Base-by-base conservation (phyloP, 2,797 vertebrate genomes). In the Ptychadena robeensis region DNA sequence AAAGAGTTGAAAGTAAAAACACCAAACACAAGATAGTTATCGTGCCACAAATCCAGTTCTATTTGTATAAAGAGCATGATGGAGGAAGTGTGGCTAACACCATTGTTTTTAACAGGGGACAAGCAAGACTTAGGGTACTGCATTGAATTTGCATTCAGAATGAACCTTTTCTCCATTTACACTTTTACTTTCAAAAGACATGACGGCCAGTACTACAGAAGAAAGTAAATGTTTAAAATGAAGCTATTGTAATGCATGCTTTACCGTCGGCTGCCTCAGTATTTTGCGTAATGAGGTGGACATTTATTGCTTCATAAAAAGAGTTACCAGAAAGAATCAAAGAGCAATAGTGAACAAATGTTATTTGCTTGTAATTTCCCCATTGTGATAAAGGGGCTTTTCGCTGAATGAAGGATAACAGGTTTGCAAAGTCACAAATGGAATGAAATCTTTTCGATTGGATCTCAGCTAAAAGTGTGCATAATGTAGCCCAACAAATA, bases 391-490 rank as follows among this genome's bases (percentile, higher is more conserved):
- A 81, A 57, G 70, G 81, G 77, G 1, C 30, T 88, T 83, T 85
- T 82, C 61, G 73, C 86, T 85, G 53, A 32, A 6, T 79, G 35
- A 85, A 38, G 82, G 86, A 28, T 38, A 82, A 64, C 64, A 66
- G 15, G 30, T 28, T n/a, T 73, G 18, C 18, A 40, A 77, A 82
- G 48, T 32, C 14, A 77, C 78, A 32, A 77, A 30, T 81, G 38
- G 3, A 65, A 79, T 61, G 71, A 78, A 35, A 53, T 83, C 27
- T 86, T 86, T 86, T 63, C 75, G 65, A 74, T 34, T 86, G 57
- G n/a, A 80, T 85, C 87, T 87, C 82, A 68, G 57, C 87, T 82
- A 79, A 71, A 87, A 83, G 61, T 73, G 72, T 35, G 76, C 82
- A 80, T 83, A 86, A 86, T 70, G 48, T 72, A 32, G 18, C 68